Conservation (phyloP, 2,888 invertebrate species). For the Pandemis heparana region DNA sequence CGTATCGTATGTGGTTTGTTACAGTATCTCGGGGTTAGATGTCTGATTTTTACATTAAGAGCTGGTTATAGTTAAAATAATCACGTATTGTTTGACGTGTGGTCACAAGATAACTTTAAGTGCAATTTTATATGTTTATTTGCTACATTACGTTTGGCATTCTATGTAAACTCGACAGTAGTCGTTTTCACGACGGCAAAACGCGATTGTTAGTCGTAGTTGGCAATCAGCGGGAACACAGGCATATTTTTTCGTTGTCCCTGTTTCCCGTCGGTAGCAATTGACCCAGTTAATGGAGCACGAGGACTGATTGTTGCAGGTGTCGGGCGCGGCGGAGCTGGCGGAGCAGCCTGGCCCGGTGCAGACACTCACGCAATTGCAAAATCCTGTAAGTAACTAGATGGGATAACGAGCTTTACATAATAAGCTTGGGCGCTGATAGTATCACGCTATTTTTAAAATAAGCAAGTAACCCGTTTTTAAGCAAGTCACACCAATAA, state of each 20-base stretch:
- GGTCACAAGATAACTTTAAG: not conserved
- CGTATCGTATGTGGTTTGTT: not conserved
- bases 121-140: not conserved
- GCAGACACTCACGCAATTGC: conserved; percentile 71
- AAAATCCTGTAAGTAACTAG: conserved; percentile 69
- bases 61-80: not conserved
- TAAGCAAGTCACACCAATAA: not conserved
- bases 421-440: not conserved
- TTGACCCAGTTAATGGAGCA: conserved; percentile 72
- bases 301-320: conserved; percentile 72
- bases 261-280: conserved; percentile 56
- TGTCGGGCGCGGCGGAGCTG: conserved; percentile 75
- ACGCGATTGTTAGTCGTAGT: conserved; percentile 7
- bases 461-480: not conserved
- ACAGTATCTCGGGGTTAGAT: not conserved
- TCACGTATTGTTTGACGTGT: not conserved
- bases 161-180: not conserved
- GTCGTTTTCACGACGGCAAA: not conserved
- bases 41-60: not conserved
- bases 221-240: not conserved
- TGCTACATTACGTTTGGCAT: not conserved
- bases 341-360: conserved; percentile 72
- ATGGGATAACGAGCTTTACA: not conserved
- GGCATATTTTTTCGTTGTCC: conserved; percentile 16
- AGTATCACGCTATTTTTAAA: not conserved